Percentiles rank a stretch among this genome's conserved stretches.
Evolutionary conservation across 2,113 vertebrate species (phyloP).

Genomic region (Halichoerus grypus): DNA sequence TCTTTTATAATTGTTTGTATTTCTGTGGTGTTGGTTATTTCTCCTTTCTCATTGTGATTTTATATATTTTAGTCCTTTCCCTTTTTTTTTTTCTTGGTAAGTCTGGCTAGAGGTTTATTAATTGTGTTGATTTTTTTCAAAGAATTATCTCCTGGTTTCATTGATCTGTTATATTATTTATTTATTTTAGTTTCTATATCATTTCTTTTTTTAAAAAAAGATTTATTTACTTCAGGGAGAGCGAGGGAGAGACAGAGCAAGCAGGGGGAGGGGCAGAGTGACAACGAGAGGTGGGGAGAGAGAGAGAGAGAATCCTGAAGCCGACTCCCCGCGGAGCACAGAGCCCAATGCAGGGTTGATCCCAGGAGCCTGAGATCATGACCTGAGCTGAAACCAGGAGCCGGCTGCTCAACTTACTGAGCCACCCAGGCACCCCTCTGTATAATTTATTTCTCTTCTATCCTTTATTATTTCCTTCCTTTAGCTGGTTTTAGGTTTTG

Average conservation of each 20-base stretch:
- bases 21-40: neutral
- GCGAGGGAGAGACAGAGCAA: too few relatives aligned
- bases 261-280: too few relatives aligned
- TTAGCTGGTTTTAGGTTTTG: neutral
- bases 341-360: too few relatives aligned
- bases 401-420: too few relatives aligned
- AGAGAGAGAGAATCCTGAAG: too few relatives aligned
- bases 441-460: neutral
- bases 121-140: neutral
- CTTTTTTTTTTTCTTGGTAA: neutral
- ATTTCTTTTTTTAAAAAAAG: too few relatives aligned
- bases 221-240: too few relatives aligned
- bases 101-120: neutral
- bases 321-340: too few relatives aligned
- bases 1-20: neutral
- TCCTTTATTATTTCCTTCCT: neutral
- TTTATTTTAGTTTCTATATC: neutral
- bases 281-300: too few relatives aligned
- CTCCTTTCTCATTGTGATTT: neutral
- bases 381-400: too few relatives aligned
- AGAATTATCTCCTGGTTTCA: neutral
- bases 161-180: neutral
- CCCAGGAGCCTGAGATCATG: too few relatives aligned
- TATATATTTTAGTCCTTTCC: neutral
- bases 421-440: too few relatives aligned